A percentile compares a stretch with the other conserved stretches of the same genome.
These are phyloP conservation scores for Reinhardtius hippoglossoides DNA, from an alignment of 2,113 vertebrate genomes.

Conservation along the genomic window DNA sequence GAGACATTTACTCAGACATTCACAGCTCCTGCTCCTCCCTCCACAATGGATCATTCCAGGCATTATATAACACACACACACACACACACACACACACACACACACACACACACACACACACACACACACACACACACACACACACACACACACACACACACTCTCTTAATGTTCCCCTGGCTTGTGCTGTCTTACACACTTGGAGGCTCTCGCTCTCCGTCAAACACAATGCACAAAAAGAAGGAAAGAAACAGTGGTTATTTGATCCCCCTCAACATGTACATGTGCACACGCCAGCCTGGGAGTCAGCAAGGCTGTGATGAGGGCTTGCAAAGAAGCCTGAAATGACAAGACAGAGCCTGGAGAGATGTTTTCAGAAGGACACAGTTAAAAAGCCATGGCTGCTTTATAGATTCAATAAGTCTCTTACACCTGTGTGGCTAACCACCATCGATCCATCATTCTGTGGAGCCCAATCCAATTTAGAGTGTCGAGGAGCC, in stretches of 20 bases:
- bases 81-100: not conserved
- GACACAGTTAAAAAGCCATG: constrained; percentile 71
- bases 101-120: no score
- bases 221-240: constrained; percentile 9
- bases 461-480: constrained; percentile 78
- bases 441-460: constrained; percentile 78
- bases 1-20: constrained; percentile 31
- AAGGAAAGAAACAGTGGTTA: not conserved
- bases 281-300: constrained; percentile 23
- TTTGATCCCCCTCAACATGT: constrained; percentile 22
- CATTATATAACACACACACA: no score
- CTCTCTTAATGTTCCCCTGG: not conserved
- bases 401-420: constrained; percentile 78
- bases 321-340: constrained; percentile 30
- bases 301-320: constrained; percentile 20
- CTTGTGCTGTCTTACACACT: constrained; percentile 14
- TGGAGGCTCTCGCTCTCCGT: constrained; percentile 16
- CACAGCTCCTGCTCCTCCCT: constrained; percentile 14
- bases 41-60: constrained; percentile 25
- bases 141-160: no score
- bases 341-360: constrained; percentile 63
- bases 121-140: no score
- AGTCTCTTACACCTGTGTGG: constrained; percentile 78
- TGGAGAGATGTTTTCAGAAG: constrained; percentile 69
- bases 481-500: constrained; percentile 75